phyloP scores from a whole-genome alignment of 1,140 invertebrate species.

The Adelges cooleyi region DNA sequence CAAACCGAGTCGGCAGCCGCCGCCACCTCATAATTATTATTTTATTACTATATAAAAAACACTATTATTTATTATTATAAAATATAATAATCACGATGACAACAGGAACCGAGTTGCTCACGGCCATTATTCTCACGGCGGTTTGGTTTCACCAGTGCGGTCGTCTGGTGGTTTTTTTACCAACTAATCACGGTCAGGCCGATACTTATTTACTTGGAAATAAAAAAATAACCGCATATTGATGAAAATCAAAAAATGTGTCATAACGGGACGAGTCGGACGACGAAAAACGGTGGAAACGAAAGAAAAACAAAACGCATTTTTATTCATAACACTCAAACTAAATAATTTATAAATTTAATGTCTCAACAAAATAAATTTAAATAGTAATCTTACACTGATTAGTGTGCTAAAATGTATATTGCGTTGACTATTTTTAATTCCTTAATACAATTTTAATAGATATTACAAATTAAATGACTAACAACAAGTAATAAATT shows the following conservation, averaged over 20 bases:
- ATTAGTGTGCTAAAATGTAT: conserved; percentile 21
- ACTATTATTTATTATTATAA: too few species aligned
- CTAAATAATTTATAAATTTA: conserved; percentile 28
- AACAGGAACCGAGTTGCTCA: too few species aligned
- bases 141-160: too few species aligned
- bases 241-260: too few species aligned
- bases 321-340: conserved; percentile 24
- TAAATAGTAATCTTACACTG: conserved; percentile 28
- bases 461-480: conserved; percentile 21
- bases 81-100: too few species aligned
- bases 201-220: too few species aligned
- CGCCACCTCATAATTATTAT: neutral
- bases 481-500: conserved; percentile 15
- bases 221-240: too few species aligned
- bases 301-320: neutral
- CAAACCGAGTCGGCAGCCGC: neutral
- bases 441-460: conserved; percentile 22
- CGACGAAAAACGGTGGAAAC: neutral
- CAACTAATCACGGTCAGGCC: too few species aligned
- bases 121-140: too few species aligned
- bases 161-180: too few species aligned
- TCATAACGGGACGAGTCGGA: too few species aligned
- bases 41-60: too few species aligned
- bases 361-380: conserved; percentile 27
- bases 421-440: conserved; percentile 23